Base-by-base conservation (phyloP, 2,113 vertebrate species). In the Entomyzon cyanotis region DNA sequence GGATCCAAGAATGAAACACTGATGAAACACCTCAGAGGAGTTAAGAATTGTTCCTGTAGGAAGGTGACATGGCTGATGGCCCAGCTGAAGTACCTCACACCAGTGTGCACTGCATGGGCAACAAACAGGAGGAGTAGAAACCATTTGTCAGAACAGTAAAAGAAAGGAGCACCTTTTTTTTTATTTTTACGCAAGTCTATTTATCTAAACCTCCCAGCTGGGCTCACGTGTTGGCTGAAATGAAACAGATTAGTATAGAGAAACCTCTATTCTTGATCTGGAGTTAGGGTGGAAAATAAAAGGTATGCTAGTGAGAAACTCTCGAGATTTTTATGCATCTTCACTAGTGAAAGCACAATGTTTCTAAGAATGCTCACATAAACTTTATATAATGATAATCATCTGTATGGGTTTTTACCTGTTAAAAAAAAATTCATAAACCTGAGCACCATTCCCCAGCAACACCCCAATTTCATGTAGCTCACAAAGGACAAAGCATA, bases 41-140 rank as follows among this genome's bases (percentile, higher is more conserved):
- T 50, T 33, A 19, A 49, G 14, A 67, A 37, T 21, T 7, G 9
- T 56, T 71, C 58, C 42, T 0, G 0, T 2, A 9, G 49, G 35
- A n/a, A 56, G 31, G 58, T 56, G 17, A 80, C 25, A 4, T 0
- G 1, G 24, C 41, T 5, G 15, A 37, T 23, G 47, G 84, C 28
- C 59, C 47, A 56, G 56, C n/a, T 49, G 21, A 30, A 41, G 30
- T 41, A 49, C 35, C 21, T 71, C 85, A 31, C 49, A 35, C 20
- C 56, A 55, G 21, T 0, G 0, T 49, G 21, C 24, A 25, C 4
- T 21, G 35, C 65, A 25, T 15, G 75, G 67, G 42, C 58, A 71
- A 10, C 30, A 64, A 8, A 42, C 21, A 49, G 67, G 35, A 55
- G 35, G 42, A 58, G 27, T 7, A 58, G 25, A 50, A 58, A 50